Percentiles rank a stretch among this genome's conserved stretches.
Conservation (phyloP, 2,113 vertebrate species). For the Sturnus vulgaris region DNA sequence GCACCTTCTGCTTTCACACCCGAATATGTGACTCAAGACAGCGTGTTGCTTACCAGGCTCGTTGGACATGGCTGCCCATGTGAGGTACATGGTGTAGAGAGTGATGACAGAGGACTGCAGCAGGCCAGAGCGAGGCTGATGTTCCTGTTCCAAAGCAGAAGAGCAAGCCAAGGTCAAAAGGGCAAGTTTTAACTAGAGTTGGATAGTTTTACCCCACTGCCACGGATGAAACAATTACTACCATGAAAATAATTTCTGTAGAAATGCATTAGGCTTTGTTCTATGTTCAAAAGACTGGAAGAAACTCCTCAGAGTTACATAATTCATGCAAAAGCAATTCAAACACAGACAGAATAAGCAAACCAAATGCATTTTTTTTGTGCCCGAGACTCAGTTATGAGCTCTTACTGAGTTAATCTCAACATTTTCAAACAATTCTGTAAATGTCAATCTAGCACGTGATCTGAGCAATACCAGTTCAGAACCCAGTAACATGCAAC, state of each 20-base stretch:
- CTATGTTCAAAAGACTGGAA: neutral
- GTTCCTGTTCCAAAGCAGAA: slow-evolving; percentile 74
- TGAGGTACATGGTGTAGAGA: slow-evolving; percentile 91
- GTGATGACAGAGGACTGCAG: slow-evolving; percentile 94
- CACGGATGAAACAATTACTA: neutral
- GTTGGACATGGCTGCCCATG: slow-evolving; percentile 94
- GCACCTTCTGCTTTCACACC: neutral
- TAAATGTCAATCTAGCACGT: neutral
- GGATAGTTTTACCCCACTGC: neutral
- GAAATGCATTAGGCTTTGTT: neutral
- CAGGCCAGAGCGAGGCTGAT: slow-evolving; percentile 86
- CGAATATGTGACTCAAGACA: neutral
- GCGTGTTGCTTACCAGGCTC: slow-evolving; percentile 83
- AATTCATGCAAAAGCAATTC: neutral
- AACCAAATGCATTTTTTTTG: neutral
- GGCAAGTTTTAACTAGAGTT: neutral
- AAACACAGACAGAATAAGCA: neutral
- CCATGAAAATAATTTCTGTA: neutral
- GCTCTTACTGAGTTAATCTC: neutral
- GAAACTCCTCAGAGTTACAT: neutral
- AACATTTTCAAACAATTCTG: neutral
- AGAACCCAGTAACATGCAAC: neutral
- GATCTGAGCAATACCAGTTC: neutral
- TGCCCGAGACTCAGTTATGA: neutral
- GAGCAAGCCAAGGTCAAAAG: neutral